A percentile compares a stretch with the other conserved stretches of the same genome.
Conservation (phyloP, 2,888 invertebrate genomes). For the Sphinx pinastri region DNA sequence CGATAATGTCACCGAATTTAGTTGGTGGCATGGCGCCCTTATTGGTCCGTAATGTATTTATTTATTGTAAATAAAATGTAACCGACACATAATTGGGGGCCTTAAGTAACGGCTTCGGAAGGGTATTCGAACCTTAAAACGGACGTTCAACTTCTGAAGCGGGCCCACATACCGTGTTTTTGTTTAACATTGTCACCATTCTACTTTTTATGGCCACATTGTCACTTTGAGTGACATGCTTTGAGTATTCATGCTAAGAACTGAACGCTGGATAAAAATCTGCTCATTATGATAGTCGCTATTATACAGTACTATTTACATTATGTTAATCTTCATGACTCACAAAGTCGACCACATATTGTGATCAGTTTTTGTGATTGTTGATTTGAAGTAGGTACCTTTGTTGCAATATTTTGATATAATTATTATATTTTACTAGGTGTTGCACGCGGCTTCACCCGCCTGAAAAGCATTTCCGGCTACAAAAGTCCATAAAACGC, state of each 20-base stretch:
- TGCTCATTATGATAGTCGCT: slow-evolving; percentile 4
- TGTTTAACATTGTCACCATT: slow-evolving; percentile 47
- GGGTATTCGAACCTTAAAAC: slow-evolving; percentile 42
- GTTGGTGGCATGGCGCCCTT: background rate
- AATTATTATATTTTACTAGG: background rate
- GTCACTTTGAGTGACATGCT: slow-evolving; percentile 43
- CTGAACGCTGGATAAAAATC: slow-evolving; percentile 15
- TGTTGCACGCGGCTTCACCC: no score
- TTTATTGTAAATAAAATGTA: slow-evolving; percentile 30
- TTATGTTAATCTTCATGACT: slow-evolving; percentile 14
- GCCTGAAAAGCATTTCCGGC: no score
- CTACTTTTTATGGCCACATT: slow-evolving; percentile 56
- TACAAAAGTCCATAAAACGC: no score
- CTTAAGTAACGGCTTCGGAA: slow-evolving; percentile 48
- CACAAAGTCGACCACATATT: background rate
- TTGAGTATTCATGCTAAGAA: slow-evolving; percentile 30
- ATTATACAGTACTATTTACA: slow-evolving; percentile 13
- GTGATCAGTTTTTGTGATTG: background rate
- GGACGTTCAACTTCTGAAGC: slow-evolving; percentile 63
- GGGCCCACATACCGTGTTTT: slow-evolving; percentile 57
- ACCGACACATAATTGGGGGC: slow-evolving; percentile 37
- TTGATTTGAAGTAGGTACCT: background rate
- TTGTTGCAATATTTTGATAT: background rate
- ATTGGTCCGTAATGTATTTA: background rate
- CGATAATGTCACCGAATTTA: slow-evolving; percentile 8